These are phyloP conservation scores for Lycopodina hypogea DNA, from an alignment of 37 sponge, comb jelly and placozoan genomes.

Conservation along the genomic window DNA sequence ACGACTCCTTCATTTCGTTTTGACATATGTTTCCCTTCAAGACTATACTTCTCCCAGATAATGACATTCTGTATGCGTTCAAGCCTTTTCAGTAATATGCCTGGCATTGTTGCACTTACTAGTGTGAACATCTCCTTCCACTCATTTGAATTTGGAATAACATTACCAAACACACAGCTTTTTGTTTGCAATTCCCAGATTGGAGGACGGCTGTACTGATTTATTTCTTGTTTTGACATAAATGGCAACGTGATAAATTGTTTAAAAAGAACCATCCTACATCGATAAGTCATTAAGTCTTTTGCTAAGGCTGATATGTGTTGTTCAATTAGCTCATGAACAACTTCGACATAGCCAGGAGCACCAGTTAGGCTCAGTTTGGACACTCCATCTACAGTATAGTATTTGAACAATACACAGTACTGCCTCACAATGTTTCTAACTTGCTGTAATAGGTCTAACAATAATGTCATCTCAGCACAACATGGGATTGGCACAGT, in stretches of 20 bases:
- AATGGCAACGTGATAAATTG: too few species aligned
- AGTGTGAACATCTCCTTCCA: constrained; percentile 17
- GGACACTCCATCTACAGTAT: background rate
- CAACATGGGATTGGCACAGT: background rate
- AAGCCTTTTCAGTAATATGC: constrained; percentile 12
- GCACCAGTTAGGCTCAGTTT: background rate
- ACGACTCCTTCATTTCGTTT: constrained; percentile 42
- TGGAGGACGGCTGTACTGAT: background rate
- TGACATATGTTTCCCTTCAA: constrained; percentile 38
- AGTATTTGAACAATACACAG: background rate
- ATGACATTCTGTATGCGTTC: constrained; percentile 68
- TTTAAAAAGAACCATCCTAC: too few species aligned
- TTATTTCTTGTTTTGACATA: background rate
- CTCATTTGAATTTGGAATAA: constrained; percentile 10
- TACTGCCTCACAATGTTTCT: background rate
- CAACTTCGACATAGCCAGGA: background rate
- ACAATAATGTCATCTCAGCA: too few species aligned
- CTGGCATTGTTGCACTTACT: constrained; percentile 37
- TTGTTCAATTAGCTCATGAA: background rate
- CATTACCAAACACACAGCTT: background rate
- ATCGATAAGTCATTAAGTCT: background rate
- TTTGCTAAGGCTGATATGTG: too few species aligned
- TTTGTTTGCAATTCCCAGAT: constrained; percentile 20
- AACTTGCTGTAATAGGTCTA: background rate
- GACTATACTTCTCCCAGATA: constrained; percentile 56